Evolutionary conservation across 2,113 vertebrate species (phyloP).

Genomic region (Bettongia penicillata): DNA sequence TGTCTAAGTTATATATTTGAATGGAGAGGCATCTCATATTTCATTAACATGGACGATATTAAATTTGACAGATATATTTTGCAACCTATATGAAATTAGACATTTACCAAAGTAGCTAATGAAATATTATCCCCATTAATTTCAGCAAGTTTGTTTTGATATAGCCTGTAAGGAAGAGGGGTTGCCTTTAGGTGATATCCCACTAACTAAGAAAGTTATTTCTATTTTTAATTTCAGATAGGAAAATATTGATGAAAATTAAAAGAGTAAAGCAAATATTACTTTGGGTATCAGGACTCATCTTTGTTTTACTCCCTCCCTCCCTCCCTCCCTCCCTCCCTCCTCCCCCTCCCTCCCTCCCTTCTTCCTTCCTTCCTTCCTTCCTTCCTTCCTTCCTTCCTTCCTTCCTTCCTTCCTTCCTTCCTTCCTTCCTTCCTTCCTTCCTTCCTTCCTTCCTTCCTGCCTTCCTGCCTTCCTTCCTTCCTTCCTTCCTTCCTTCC

Average conservation of each 20-base stretch:
- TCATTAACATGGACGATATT: not conserved
- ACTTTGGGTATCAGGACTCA: constrained; percentile 9
- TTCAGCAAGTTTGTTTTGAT: constrained; percentile 44
- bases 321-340: too few species aligned
- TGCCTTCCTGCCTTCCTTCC: not conserved
- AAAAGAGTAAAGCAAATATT: constrained; percentile 29
- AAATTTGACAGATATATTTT: constrained; percentile 48
- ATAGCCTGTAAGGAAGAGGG: constrained; percentile 15
- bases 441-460: too few species aligned
- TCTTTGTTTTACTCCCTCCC: constrained; percentile 33
- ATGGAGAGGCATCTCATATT: not conserved
- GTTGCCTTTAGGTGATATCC: constrained; percentile 6
- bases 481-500: not conserved
- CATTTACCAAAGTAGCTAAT: constrained; percentile 18
- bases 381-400: too few species aligned
- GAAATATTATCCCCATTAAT: constrained; percentile 15
- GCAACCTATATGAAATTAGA: constrained; percentile 20
- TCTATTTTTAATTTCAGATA: constrained; percentile 12
- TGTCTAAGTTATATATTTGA: constrained; percentile 32
- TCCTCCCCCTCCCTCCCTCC: accelerated
- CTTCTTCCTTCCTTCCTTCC: not conserved
- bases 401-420: not conserved
- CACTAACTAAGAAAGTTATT: not conserved
- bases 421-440: not conserved
- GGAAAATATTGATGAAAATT: constrained; percentile 21